Evolutionary conservation across 2,113 vertebrate genomes (phyloP).

Genomic region (Mola mola): DNA sequence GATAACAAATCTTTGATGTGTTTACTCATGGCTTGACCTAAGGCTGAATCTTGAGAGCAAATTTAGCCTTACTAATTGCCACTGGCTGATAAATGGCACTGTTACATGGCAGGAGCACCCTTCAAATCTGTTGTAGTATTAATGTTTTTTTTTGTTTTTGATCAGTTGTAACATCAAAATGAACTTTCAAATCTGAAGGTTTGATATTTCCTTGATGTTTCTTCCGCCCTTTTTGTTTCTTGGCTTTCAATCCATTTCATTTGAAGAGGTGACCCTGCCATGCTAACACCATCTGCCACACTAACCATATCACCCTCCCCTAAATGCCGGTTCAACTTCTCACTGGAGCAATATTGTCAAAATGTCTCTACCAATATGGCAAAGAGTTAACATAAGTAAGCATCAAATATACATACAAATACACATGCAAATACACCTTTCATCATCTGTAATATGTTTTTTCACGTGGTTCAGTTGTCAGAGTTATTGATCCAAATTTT

Average conservation of each 20-base stretch:
- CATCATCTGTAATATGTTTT: slow-evolving; percentile 82
- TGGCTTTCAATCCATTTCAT: slow-evolving; percentile 25
- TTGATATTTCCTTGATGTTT: slow-evolving; percentile 56
- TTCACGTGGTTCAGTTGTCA: slow-evolving; percentile 89
- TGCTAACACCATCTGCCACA: slow-evolving; percentile 59
- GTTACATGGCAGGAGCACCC: slow-evolving; percentile 68
- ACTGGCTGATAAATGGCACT: slow-evolving; percentile 62
- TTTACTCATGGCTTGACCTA: slow-evolving; percentile 46
- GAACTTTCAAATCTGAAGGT: slow-evolving; percentile 44
- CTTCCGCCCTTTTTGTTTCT: slow-evolving; percentile 15
- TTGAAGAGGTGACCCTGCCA: slow-evolving; percentile 66
- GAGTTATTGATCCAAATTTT: slow-evolving; percentile 76
- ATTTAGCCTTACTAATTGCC: slow-evolving; percentile 61
- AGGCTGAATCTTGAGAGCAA: slow-evolving; percentile 59
- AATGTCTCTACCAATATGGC: slow-evolving; percentile 30
- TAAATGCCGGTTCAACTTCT: slow-evolving; percentile 54
- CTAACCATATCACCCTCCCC: slow-evolving; percentile 48
- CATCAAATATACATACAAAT: slow-evolving; percentile 25
- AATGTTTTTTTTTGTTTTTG: slow-evolving; percentile 18
- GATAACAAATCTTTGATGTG: too few relatives aligned
- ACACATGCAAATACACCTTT: slow-evolving; percentile 56
- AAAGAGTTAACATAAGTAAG: slow-evolving; percentile 20
- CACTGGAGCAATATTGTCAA: slow-evolving; percentile 44
- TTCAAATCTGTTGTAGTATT: slow-evolving; percentile 47
- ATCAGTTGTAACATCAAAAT: slow-evolving; percentile 48